Base-by-base conservation (phyloP, 2,113 vertebrate species). In the Numenius arquata region DNA sequence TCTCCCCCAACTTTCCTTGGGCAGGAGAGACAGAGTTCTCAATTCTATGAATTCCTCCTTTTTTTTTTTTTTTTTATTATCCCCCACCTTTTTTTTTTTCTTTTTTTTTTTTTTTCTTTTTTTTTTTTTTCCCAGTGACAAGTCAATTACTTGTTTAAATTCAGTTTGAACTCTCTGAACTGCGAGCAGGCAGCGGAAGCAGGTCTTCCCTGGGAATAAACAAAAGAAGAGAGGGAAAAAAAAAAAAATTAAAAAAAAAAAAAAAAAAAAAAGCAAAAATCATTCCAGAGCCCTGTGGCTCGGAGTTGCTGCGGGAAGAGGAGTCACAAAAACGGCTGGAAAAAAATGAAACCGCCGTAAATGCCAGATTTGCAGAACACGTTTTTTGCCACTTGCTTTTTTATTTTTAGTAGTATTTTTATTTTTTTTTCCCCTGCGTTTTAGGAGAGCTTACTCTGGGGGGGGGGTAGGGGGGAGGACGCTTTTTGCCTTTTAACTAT, bases 81-180 rank as follows among this genome's bases (percentile, higher is more conserved):
- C 40, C 82, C 66, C 30, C 20, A 21, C 3, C 3, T 66, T 52
- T 20, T 65, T 89, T 85, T 56, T 56, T 48, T 15, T 41, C 30
- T 12, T 17, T 55, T 15, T 23, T 55, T 5, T 5, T 17, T 43
- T 45, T 19, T 45, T 45, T 45, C 9, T 6, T n/a, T 72, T n/a
- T n/a, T n/a, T n/a, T n/a, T n/a, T n/a, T n/a, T n/a, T n/a, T n/a
- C n/a, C 90, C 85, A 83, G 92, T 96, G 95, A 98, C 97, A 97
- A 98, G 95, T 97, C 97, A 98, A 96, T 97, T 97, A 96, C 95
- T 97, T 95, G 96, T 96, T 98, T 97, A 96, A 97, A 98, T 98
- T 94, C 96, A 71, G 93, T 91, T 91, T 97, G 97, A 97, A 98
- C 96, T 97, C 96, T 80, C 95, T 97, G 97, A 97, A 97, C 97